These are phyloP conservation scores for Remorina albescens DNA, from an alignment of 2,797 vertebrate genomes.

Conservation along the genomic window DNA sequence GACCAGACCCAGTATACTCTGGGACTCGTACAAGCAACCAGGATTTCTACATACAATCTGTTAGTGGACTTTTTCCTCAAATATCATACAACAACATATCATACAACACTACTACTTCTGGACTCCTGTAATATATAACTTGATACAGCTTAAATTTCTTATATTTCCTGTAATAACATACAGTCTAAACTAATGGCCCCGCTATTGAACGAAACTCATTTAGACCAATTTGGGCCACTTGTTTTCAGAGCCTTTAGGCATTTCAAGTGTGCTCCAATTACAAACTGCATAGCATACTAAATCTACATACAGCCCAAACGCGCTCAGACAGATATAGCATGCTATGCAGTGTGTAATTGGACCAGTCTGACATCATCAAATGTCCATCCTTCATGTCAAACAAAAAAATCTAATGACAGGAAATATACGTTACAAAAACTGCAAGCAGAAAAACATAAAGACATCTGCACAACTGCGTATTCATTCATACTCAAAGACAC, in stretches of 20 bases:
- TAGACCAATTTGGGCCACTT: background rate
- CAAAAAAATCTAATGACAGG: background rate
- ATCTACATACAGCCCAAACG: background rate
- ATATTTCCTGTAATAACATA: no score
- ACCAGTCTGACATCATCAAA: slow-evolving; percentile 1
- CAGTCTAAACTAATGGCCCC: no score
- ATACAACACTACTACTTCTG: slow-evolving; percentile 1
- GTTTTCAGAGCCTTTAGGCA: background rate
- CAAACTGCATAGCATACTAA: background rate
- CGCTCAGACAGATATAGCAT: background rate
- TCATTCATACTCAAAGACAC: background rate
- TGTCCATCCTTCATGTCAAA: slow-evolving; percentile 2
- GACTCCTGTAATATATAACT: background rate
- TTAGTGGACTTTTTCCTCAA: slow-evolving; percentile 1
- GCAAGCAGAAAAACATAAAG: background rate
- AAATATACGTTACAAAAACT: slow-evolving; percentile 7
- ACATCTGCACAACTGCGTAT: background rate
- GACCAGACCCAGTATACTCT: slow-evolving; percentile 41
- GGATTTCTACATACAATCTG: slow-evolving; percentile 31
- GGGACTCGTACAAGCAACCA: slow-evolving; percentile 6
- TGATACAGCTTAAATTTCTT: background rate
- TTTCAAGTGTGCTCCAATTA: background rate
- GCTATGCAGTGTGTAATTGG: background rate
- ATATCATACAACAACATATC: slow-evolving; percentile 11
- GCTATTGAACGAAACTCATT: background rate